Evolutionary conservation across 2,888 invertebrate genomes (phyloP).

Genomic region (Priocnemis perturbator): DNA sequence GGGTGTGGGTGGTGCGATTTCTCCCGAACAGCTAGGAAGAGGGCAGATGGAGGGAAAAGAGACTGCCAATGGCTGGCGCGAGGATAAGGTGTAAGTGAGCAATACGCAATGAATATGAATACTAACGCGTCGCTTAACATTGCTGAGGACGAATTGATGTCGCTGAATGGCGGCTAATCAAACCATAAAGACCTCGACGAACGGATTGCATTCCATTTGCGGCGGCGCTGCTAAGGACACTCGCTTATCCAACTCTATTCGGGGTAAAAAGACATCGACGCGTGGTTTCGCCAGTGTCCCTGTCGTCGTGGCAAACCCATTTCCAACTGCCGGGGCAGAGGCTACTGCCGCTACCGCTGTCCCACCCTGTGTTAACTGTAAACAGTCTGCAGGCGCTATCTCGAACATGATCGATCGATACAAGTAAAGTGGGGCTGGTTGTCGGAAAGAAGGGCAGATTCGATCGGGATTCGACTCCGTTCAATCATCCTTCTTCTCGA

Average conservation of each 20-base stretch:
- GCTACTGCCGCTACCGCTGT: slow-evolving; percentile 39
- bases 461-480: no score
- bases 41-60: background rate
- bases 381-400: slow-evolving; percentile 68
- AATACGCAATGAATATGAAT: background rate
- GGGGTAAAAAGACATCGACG: slow-evolving; percentile 65
- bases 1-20: no score
- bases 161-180: slow-evolving; percentile 36
- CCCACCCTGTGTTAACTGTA: slow-evolving; percentile 61
- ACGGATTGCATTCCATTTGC: slow-evolving; percentile 68
- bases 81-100: background rate
- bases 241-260: slow-evolving; percentile 68
- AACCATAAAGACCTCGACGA: slow-evolving; percentile 67
- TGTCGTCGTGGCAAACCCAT: slow-evolving; percentile 25
- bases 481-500: no score
- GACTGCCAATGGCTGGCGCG: no score
- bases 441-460: no score
- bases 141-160: slow-evolving; percentile 11
- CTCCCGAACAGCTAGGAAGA: background rate
- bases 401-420: no score
- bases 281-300: slow-evolving; percentile 55
- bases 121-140: slow-evolving; percentile 15
- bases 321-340: no score
- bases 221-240: slow-evolving; percentile 63
- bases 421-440: no score